A percentile compares a stretch with the other conserved stretches of the same genome.
These are phyloP conservation scores for Todiramphus chloris DNA, from an alignment of 2,113 vertebrate genomes.

Conservation along the genomic window DNA sequence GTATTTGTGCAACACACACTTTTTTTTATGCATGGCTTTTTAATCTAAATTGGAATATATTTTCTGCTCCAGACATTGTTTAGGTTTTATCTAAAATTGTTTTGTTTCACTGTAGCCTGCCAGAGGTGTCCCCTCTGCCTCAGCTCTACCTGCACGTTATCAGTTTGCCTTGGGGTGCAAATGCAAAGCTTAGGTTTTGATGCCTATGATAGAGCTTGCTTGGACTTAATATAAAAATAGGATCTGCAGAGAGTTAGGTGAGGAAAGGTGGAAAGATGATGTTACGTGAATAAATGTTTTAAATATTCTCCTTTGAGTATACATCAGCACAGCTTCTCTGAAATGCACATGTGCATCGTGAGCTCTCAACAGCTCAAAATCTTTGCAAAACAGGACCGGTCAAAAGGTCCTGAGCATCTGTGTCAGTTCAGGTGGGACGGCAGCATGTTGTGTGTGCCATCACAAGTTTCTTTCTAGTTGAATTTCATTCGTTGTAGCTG, in stretches of 20 bases:
- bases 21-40: fast-evolving
- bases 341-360: not conserved
- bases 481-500: not conserved
- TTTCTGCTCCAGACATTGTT: not conserved
- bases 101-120: not conserved
- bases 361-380: not conserved
- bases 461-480: not conserved
- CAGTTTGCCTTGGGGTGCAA: not conserved
- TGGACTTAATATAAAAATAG: slow-evolving; percentile 19
- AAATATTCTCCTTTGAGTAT: not conserved
- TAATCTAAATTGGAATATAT: not conserved
- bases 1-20: not conserved
- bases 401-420: not conserved
- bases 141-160: not conserved
- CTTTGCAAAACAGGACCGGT: not conserved
- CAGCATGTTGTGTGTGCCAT: not conserved
- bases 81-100: not conserved
- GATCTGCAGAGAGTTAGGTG: not conserved
- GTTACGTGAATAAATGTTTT: not conserved
- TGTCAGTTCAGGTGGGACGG: not conserved
- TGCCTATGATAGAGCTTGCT: not conserved
- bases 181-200: not conserved
- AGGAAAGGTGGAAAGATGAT: not conserved
- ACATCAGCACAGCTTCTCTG: not conserved
- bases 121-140: not conserved